Evolutionary conservation across 2,888 invertebrate genomes (phyloP), one percentile per base, ranked within the genome.

Genomic region (Amblyjoppa proteus): DNA sequence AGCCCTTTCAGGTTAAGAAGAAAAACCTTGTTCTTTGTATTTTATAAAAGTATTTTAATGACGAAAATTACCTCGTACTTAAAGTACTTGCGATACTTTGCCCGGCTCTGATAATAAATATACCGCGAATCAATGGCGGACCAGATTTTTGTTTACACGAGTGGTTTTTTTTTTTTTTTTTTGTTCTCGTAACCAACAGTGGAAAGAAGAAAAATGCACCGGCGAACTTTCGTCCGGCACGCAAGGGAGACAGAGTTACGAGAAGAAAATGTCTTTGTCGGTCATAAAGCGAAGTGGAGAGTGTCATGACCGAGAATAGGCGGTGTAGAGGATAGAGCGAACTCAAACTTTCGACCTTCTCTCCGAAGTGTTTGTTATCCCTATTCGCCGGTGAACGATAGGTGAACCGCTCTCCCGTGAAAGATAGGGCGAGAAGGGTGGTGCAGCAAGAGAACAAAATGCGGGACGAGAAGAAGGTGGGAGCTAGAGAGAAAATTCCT

Each of bases 211-310:
- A 34, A 70, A 28, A 53, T 58, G 11, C 45, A 0, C 53, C 31
- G 66, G 51, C 66, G 51, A 66, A 78, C 68, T 56, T 85, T 66
- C 56, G 28, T 76, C 71, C 66, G 31, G 68, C 58, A 49, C n/a
- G 31, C 16, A n/a, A 64, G 16, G 34, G 16, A 28, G 56, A 25
- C 64, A 34, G 61, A 66, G 73, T 75, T 70, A 71, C 53, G 77
- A 28, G 64, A 80, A 74, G 86, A 61, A 81, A 86, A 86, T 81
- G 78, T 81, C 83, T 78, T 84, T 86, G 81, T 74, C 78, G 74
- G 81, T 81, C 84, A 84, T 84, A 82, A 82, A 80, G 49, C 71
- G 13, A 70, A 69, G 70, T 75, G 81, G 58, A 45, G 74, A 75
- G 51, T 70, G 75, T 75, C 71, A 83, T 31, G 77, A 64, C 3